Conservation (phyloP, 1,140 invertebrate species). For the Drosophila pectinifera region DNA sequence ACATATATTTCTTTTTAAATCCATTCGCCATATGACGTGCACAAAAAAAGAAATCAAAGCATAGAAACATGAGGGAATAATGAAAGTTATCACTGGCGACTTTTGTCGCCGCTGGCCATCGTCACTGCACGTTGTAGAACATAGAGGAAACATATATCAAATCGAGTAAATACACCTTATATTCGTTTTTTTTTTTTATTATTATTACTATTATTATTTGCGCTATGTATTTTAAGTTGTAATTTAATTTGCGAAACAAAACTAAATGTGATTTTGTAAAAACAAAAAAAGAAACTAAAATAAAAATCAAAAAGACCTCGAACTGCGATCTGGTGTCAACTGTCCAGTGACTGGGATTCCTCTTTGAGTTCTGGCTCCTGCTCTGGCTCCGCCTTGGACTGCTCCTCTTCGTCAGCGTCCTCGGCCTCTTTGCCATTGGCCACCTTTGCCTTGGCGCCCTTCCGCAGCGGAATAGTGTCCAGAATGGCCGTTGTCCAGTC, state of each 20-base stretch:
- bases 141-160: slow-evolving; percentile 11
- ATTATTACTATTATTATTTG: slow-evolving; percentile 27
- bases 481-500: slow-evolving; percentile 95
- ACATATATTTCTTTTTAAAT: background rate
- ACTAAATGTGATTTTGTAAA: slow-evolving; percentile 67
- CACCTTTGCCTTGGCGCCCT: slow-evolving; percentile 87
- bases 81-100: slow-evolving; percentile 20
- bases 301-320: slow-evolving; percentile 61
- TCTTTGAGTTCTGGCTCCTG: background rate
- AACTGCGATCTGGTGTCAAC: slow-evolving; percentile 29
- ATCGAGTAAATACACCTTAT: slow-evolving; percentile 7
- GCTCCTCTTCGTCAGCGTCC: background rate
- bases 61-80: background rate
- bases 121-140: slow-evolving; percentile 31
- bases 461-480: slow-evolving; percentile 91
- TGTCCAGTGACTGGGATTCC: slow-evolving; percentile 2
- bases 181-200: slow-evolving; percentile 10
- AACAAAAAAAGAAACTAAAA: slow-evolving; percentile 62
- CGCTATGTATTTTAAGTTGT: slow-evolving; percentile 58
- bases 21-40: slow-evolving; percentile 31
- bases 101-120: slow-evolving; percentile 26
- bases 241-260: slow-evolving; percentile 63
- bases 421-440: slow-evolving; percentile 14
- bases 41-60: slow-evolving; percentile 14
- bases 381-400: background rate